phyloP scores from a whole-genome alignment of 2,797 vertebrate genomes.

The Pogoniulus pusillus region DNA sequence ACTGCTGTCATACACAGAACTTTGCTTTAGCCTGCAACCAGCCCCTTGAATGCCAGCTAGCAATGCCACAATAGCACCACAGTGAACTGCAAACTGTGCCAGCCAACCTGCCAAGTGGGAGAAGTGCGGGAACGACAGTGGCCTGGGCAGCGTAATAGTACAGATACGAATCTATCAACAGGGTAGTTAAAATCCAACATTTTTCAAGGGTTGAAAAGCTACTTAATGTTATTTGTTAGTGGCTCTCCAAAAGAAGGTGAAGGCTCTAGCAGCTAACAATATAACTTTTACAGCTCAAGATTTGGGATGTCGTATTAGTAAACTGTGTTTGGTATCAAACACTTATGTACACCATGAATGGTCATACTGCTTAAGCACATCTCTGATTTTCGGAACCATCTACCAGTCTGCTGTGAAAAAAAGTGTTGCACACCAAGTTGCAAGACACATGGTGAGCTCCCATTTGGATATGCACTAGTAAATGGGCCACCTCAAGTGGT shows the following conservation, averaged over 20 bases:
- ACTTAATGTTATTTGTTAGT: background rate
- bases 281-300: background rate
- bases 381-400: background rate
- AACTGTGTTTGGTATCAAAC: background rate
- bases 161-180: background rate
- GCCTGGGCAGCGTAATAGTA: background rate
- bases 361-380: background rate
- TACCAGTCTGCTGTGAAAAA: background rate
- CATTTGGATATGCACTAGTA: background rate
- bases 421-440: background rate
- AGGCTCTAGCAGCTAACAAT: background rate
- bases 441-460: background rate
- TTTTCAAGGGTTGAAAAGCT: background rate
- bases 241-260: background rate
- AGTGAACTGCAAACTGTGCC: background rate
- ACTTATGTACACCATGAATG: background rate
- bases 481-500: background rate
- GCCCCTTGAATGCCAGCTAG: background rate
- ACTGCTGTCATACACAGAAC: rapidly evolving
- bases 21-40: background rate
- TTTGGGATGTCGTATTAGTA: rapidly evolving
- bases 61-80: background rate
- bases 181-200: background rate
- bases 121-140: background rate
- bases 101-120: background rate